phyloP scores from a whole-genome alignment of 2,888 invertebrate species.

The Peribatodes rhomboidaria region DNA sequence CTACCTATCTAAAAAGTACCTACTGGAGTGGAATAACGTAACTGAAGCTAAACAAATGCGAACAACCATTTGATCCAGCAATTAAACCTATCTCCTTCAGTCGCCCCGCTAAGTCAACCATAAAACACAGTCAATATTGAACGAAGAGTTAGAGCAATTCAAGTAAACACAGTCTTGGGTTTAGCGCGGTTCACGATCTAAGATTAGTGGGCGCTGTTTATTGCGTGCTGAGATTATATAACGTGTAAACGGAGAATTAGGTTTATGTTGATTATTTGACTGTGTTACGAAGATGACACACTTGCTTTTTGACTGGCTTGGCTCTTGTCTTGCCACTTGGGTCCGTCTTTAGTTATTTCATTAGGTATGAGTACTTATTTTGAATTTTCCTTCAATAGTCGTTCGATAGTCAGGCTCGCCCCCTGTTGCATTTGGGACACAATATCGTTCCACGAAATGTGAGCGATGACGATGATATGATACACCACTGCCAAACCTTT shows the following conservation, averaged over 20 bases:
- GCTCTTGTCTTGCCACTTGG: too few relatives aligned
- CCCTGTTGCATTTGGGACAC: too few relatives aligned
- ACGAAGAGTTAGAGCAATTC: neutral
- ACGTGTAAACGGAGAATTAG: neutral
- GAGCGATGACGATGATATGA: too few relatives aligned
- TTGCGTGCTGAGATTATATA: constrained; percentile 6
- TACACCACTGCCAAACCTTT: too few relatives aligned
- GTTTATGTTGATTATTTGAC: neutral
- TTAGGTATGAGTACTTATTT: too few relatives aligned
- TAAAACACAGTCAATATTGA: constrained; percentile 4
- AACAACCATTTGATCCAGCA: neutral
- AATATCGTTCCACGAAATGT: too few relatives aligned
- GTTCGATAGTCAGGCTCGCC: too few relatives aligned
- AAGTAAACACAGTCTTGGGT: neutral
- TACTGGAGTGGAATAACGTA: neutral
- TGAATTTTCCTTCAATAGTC: too few relatives aligned
- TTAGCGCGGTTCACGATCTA: neutral
- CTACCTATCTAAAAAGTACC: too few relatives aligned
- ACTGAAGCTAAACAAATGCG: neutral
- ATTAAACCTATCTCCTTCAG: constrained; percentile 1
- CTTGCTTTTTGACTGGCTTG: neutral
- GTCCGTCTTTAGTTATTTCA: too few relatives aligned
- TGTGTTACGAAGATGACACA: neutral
- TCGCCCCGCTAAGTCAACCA: neutral
- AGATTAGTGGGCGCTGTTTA: constrained; percentile 3